Percentiles rank a stretch among this genome's conserved stretches.
Conservation (phyloP, 2,888 invertebrate species). For the Rutpela maculata region DNA sequence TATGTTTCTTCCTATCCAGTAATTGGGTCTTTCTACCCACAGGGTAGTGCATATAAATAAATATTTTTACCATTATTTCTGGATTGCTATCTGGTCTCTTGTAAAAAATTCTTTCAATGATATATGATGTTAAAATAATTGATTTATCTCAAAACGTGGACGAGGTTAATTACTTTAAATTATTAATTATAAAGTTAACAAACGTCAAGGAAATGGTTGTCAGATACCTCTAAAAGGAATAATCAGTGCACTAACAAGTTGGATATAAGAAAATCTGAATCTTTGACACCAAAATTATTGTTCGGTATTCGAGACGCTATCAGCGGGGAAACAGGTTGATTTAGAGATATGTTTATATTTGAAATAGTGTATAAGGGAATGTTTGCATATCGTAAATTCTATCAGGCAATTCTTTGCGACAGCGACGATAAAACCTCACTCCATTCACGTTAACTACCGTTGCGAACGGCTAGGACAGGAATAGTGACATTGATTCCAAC, state of each 20-base stretch:
- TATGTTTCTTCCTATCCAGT: no score
- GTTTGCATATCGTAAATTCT: slow-evolving; percentile 47
- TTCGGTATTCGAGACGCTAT: slow-evolving; percentile 18
- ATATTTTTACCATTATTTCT: no score
- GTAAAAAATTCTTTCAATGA: no score
- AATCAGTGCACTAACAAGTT: slow-evolving; percentile 2
- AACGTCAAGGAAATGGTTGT: not conserved
- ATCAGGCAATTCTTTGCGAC: slow-evolving; percentile 46
- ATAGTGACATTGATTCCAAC: slow-evolving; percentile 43
- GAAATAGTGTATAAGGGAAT: slow-evolving; percentile 45
- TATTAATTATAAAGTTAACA: no score
- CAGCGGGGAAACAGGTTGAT: slow-evolving; percentile 42
- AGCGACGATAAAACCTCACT: slow-evolving; percentile 50
- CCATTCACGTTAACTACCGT: slow-evolving; percentile 56
- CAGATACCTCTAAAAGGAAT: not conserved
- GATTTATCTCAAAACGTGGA: no score
- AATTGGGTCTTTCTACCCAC: no score
- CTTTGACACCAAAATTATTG: slow-evolving; percentile 11
- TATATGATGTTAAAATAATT: no score
- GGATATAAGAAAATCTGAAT: not conserved
- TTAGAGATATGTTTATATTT: slow-evolving; percentile 41
- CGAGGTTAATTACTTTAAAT: no score
- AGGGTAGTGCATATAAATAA: no score
- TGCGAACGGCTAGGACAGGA: slow-evolving; percentile 37
- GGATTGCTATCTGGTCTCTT: no score